Evolutionary conservation across 1,140 invertebrate species (phyloP).

Genomic region (Augochlora pura): DNA sequence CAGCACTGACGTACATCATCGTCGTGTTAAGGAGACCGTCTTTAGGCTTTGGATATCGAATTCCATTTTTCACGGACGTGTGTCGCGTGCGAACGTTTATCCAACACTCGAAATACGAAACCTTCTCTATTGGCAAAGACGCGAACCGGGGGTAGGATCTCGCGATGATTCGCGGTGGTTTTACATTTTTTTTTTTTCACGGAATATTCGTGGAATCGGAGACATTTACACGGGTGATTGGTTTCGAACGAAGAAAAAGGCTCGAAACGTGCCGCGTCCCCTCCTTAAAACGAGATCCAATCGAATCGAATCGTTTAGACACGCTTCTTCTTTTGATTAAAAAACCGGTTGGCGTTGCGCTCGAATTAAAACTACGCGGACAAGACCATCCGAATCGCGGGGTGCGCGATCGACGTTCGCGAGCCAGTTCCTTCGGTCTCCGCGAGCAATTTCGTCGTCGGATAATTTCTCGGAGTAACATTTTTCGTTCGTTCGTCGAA

Average conservation of each 20-base stretch:
- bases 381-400: too few relatives aligned
- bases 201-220: constrained; percentile 2
- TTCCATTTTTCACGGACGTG: neutral
- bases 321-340: constrained; percentile 8
- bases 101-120: neutral
- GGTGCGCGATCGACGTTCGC: too few relatives aligned
- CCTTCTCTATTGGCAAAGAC: neutral
- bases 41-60: neutral
- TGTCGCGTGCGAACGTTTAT: neutral
- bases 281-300: too few relatives aligned
- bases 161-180: neutral
- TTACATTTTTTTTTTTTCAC: too few relatives aligned
- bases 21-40: neutral
- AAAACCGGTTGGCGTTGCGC: neutral
- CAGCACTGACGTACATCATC: neutral
- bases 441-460: neutral
- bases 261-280: neutral
- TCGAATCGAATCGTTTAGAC: neutral
- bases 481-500: too few relatives aligned
- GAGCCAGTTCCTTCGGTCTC: neutral
- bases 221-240: constrained; percentile 23
- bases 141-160: neutral
- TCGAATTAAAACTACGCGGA: neutral
- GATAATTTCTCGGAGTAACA: too few relatives aligned
- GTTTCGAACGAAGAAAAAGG: constrained; percentile 20